phyloP scores from a whole-genome alignment of 2,888 invertebrate species.

The Drosophila infuscata region DNA sequence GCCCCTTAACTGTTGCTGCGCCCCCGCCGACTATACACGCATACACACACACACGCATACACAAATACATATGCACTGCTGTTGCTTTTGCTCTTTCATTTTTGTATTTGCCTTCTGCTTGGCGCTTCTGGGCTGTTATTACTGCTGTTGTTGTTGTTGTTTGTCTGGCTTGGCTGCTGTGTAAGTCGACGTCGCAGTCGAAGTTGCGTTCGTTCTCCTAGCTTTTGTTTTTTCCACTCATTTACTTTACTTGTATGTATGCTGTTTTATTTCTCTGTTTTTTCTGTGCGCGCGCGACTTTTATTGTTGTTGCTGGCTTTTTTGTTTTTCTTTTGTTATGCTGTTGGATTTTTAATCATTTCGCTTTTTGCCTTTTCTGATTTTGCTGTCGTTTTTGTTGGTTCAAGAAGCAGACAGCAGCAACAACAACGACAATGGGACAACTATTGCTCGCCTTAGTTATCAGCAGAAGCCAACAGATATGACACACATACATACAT shows the following conservation, averaged over 20 bases:
- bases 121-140: conserved; percentile 47
- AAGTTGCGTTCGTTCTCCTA: conserved; percentile 57
- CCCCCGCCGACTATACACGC: conserved; percentile 54
- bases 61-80: conserved; percentile 28
- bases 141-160: conserved; percentile 25
- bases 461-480: conserved; percentile 54
- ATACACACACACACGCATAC: conserved; percentile 19
- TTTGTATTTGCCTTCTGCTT: conserved; percentile 52
- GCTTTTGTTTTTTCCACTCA: conserved; percentile 65
- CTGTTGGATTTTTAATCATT: conserved; percentile 52
- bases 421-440: conserved; percentile 25
- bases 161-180: conserved; percentile 67
- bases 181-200: conserved; percentile 64
- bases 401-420: conserved; percentile 39
- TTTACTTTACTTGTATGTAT: conserved; percentile 63
- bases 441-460: conserved; percentile 50
- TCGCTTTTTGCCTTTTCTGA: conserved; percentile 58
- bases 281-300: conserved; percentile 59
- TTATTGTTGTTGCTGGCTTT: conserved; percentile 35
- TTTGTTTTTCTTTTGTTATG: conserved; percentile 42
- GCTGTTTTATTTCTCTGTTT: conserved; percentile 28
- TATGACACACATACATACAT: conserved; percentile 25
- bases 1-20: conserved; percentile 75
- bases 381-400: conserved; percentile 58
- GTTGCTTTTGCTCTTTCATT: conserved; percentile 40